A percentile compares a stretch with the other conserved stretches of the same genome.
Conservation (phyloP, 2,113 vertebrate species). For the Bagarius yarrelli region DNA sequence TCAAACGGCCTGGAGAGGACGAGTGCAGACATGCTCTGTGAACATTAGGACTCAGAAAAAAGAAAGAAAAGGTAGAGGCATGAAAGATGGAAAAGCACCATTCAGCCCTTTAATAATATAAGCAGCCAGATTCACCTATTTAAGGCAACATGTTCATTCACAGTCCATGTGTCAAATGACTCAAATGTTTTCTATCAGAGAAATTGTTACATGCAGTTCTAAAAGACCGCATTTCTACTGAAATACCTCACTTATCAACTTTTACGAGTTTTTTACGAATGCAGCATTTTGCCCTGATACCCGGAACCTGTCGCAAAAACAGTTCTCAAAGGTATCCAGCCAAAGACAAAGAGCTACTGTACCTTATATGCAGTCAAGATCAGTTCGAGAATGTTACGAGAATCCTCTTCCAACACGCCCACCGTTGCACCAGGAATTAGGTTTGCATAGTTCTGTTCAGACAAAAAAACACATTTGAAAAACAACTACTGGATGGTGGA, state of each 20-base stretch:
- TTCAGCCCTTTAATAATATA: neutral
- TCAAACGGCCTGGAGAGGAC: constrained; percentile 47
- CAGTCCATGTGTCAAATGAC: neutral
- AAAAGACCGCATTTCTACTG: neutral
- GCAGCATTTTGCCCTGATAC: neutral
- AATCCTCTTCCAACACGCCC: constrained; percentile 82
- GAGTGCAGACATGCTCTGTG: constrained; percentile 40
- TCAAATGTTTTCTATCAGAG: neutral
- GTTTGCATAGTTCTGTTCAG: constrained; percentile 86
- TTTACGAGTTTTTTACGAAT: neutral
- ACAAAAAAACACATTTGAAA: constrained; percentile 8
- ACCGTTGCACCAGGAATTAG: constrained; percentile 96
- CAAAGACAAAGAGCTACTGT: neutral
- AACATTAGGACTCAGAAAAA: constrained; percentile 14
- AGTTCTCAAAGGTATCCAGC: neutral
- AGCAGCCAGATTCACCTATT: neutral
- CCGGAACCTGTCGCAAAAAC: neutral
- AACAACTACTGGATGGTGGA: neutral
- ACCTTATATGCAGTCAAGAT: constrained; percentile 95
- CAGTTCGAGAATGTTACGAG: constrained; percentile 88
- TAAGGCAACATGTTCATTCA: neutral
- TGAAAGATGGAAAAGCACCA: constrained; percentile 51
- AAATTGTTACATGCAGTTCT: neutral
- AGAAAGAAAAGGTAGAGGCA: neutral
- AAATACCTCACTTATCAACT: neutral